A percentile compares a stretch with the other conserved stretches of the same genome.
phyloP scores from a whole-genome alignment of 2,113 vertebrate species.

The Seriola rivoliana region DNA sequence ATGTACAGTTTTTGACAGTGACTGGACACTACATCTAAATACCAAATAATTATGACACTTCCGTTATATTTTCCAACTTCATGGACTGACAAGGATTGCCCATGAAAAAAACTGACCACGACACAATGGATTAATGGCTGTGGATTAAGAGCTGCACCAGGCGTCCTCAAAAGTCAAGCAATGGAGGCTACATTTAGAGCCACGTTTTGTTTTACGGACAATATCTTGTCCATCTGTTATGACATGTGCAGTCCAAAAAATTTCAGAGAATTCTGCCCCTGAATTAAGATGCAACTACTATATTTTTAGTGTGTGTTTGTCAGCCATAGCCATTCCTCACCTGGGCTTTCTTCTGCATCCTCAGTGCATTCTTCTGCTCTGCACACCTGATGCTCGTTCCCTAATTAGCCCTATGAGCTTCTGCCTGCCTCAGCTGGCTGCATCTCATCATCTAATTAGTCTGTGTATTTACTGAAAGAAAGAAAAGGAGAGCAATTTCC shows the following conservation, averaged over 20 bases:
- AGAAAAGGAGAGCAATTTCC: neutral
- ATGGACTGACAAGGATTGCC: no score
- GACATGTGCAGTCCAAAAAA: neutral
- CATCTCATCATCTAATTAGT: slow-evolving; percentile 14
- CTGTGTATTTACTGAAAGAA: neutral
- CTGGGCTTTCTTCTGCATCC: neutral
- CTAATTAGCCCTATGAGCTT: slow-evolving; percentile 24
- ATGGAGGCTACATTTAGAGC: no score
- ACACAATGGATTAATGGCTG: neutral
- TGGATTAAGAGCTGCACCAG: no score
- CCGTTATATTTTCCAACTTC: no score
- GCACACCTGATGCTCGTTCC: slow-evolving; percentile 19
- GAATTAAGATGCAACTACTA: neutral
- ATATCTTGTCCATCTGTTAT: neutral
- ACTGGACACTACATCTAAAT: no score
- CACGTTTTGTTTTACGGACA: neutral
- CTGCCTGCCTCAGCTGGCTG: slow-evolving; percentile 19
- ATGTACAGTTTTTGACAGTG: no score
- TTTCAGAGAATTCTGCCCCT: neutral
- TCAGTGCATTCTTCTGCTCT: neutral
- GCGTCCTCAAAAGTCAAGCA: no score
- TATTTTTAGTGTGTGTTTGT: neutral
- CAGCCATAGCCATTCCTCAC: neutral
- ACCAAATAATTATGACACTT: no score
- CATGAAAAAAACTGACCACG: neutral